Conservation (phyloP, 1,140 invertebrate species). For the Drosophila ficusphila region DNA sequence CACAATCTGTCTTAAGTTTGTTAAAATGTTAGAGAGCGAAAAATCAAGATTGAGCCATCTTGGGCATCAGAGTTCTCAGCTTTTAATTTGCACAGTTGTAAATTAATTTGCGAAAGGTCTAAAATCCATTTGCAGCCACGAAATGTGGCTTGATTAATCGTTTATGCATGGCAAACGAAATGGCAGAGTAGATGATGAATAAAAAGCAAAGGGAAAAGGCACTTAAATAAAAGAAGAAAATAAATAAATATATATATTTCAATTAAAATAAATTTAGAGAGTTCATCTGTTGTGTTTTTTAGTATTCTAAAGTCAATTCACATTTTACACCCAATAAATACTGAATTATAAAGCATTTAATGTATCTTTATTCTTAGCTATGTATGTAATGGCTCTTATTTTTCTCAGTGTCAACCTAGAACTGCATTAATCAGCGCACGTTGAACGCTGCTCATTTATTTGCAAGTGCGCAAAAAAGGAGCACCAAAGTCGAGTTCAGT, state of each 20-base stretch:
- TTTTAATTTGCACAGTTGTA: slow-evolving; percentile 69
- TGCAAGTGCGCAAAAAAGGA: slow-evolving; percentile 72
- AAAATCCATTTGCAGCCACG: slow-evolving; percentile 33
- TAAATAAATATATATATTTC: no score
- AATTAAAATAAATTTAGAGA: no score
- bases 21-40: slow-evolving; percentile 70
- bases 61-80: slow-evolving; percentile 35
- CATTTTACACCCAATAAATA: no score
- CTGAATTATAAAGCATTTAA: no score
- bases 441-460: slow-evolving; percentile 77
- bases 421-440: slow-evolving; percentile 75
- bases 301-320: no score
- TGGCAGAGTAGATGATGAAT: slow-evolving; percentile 3
- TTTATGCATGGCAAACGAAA: slow-evolving; percentile 45
- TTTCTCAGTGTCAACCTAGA: slow-evolving; percentile 23
- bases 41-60: slow-evolving; percentile 64
- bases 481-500: slow-evolving; percentile 31
- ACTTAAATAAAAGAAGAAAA: background rate
- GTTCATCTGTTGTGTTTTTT: no score
- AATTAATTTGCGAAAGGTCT: slow-evolving; percentile 64
- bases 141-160: slow-evolving; percentile 77
- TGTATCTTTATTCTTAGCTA: no score
- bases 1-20: slow-evolving; percentile 70
- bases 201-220: background rate
- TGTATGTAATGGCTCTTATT: no score